A percentile compares a stretch with the other conserved stretches of the same genome.
Conservation (phyloP, 2,113 vertebrate genomes). For the Sebastes fasciatus region DNA sequence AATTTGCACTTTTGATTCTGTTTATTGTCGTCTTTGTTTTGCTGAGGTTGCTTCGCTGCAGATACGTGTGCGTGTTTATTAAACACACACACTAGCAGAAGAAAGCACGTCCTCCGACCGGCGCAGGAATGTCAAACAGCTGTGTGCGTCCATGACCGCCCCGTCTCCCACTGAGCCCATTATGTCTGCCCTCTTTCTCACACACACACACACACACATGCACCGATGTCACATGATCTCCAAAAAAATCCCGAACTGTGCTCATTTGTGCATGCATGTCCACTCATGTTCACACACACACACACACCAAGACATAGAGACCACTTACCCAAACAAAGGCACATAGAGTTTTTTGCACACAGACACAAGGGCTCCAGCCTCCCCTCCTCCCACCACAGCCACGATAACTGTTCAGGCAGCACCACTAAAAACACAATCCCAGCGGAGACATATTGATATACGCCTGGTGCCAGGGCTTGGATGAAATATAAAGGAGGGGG, state of each 20-base stretch:
- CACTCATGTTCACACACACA: slow-evolving; percentile 30
- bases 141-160: slow-evolving; percentile 53
- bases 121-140: slow-evolving; percentile 76
- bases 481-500: slow-evolving; percentile 6
- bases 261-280: slow-evolving; percentile 27
- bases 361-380: slow-evolving; percentile 66
- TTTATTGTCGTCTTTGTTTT: slow-evolving; percentile 49
- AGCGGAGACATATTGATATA: slow-evolving; percentile 47
- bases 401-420: slow-evolving; percentile 40
- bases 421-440: slow-evolving; percentile 54
- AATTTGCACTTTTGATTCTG: slow-evolving; percentile 76
- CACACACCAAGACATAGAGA: slow-evolving; percentile 21
- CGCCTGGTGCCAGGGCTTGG: slow-evolving; percentile 9
- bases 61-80: not conserved
- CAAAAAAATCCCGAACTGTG: not conserved
- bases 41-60: slow-evolving; percentile 34
- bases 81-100: slow-evolving; percentile 28
- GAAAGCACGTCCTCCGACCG: slow-evolving; percentile 45
- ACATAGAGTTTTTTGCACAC: slow-evolving; percentile 53
- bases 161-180: slow-evolving; percentile 57
- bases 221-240: slow-evolving; percentile 39
- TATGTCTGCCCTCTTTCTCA: slow-evolving; percentile 25
- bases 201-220: slow-evolving; percentile 30
- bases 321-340: slow-evolving; percentile 57
- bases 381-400: slow-evolving; percentile 53